These are phyloP conservation scores for Apamea epomidion DNA, from an alignment of 2,888 invertebrate species.

Conservation along the genomic window DNA sequence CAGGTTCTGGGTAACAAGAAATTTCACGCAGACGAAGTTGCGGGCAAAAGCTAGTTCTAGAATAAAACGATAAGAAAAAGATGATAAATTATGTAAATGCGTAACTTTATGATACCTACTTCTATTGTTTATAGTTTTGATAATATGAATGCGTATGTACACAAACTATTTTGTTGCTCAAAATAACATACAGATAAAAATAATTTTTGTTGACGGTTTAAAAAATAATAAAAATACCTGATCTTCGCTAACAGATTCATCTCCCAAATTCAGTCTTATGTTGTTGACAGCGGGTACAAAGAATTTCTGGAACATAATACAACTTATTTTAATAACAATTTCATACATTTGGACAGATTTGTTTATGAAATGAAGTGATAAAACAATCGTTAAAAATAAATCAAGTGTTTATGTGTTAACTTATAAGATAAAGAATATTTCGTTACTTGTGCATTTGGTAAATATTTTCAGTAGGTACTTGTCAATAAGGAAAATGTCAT, in stretches of 20 bases:
- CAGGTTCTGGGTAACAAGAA: neutral
- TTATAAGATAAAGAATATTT: slow-evolving; percentile 1
- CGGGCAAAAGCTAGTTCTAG: neutral
- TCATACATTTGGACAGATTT: neutral
- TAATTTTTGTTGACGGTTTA: neutral
- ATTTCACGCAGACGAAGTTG: neutral
- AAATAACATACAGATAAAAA: neutral
- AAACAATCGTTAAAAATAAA: neutral
- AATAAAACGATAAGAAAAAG: neutral
- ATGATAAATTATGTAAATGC: neutral
- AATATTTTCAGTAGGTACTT: neutral
- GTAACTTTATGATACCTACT: neutral
- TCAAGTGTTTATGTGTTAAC: neutral
- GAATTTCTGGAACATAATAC: slow-evolving; percentile 91
- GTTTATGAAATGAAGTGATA: slow-evolving; percentile 3
- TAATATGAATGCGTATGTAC: neutral
- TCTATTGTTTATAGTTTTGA: neutral
- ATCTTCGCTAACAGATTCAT: slow-evolving; percentile 94
- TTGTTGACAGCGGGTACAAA: slow-evolving; percentile 95
- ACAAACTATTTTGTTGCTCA: neutral
- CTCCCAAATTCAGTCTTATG: slow-evolving; percentile 93
- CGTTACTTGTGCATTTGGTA: neutral
- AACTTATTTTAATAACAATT: slow-evolving; percentile 13
- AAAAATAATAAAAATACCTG: slow-evolving; percentile 84
- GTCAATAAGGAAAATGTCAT: neutral